A percentile compares a stretch with the other conserved stretches of the same genome.
Conservation (phyloP, 2,113 vertebrate species). For the Gymnorhina tibicen region DNA sequence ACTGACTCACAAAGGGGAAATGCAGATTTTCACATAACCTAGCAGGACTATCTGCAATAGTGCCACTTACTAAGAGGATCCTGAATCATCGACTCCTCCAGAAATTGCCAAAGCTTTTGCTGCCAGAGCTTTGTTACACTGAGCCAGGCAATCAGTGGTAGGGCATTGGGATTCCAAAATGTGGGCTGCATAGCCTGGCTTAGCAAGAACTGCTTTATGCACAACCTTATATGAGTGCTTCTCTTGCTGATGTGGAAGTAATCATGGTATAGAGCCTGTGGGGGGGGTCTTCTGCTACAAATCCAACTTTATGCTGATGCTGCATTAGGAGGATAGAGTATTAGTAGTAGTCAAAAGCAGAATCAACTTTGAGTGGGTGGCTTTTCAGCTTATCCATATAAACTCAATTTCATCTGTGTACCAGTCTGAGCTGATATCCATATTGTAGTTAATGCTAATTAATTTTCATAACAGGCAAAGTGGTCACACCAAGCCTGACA, state of each 20-base stretch:
- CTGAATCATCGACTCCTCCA: not conserved
- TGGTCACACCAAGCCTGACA: fast-evolving
- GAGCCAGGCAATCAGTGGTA: not conserved
- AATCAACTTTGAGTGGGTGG: not conserved
- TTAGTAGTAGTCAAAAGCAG: not conserved
- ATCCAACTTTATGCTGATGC: not conserved
- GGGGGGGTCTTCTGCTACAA: not conserved
- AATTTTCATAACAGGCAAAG: not conserved
- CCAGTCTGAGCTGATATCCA: not conserved
- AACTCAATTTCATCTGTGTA: not conserved
- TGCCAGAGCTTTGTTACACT: not conserved
- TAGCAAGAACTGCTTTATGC: not conserved
- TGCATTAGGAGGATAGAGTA: not conserved
- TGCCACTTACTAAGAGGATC: not conserved
- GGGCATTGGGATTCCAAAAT: not conserved
- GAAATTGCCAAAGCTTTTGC: not conserved
- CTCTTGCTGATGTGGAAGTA: not conserved
- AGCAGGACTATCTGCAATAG: not conserved
- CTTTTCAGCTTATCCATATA: not conserved
- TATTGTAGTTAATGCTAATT: not conserved
- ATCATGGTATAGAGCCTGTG: not conserved
- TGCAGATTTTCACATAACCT: not conserved
- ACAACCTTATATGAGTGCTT: not conserved
- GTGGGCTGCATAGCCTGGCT: not conserved
- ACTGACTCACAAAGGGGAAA: not conserved